Base-by-base conservation (phyloP, 2,888 invertebrate genomes). In the Malthinus flaveolus region DNA sequence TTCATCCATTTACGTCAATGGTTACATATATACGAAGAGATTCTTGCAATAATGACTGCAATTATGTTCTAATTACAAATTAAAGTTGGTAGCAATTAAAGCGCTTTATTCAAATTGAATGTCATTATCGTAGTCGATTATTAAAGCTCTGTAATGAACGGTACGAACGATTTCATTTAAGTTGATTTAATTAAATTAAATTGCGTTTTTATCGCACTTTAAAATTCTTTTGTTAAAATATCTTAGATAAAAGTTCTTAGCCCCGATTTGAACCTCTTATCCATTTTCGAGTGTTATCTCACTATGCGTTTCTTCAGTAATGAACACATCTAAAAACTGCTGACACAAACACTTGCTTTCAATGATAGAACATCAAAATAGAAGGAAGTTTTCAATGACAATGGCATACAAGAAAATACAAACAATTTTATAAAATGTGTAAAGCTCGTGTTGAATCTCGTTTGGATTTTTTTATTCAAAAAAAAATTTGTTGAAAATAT, bases 11-110 rank as follows among this genome's bases (percentile, higher is more conserved):
- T 50, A 54, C 42, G 59, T 54, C 54, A 47, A 54, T 55, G 49
- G 35, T 34, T 49, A 52, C 42, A 47, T 51, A 59, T 56, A 51
- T 55, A 48, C 37, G 34, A 39, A 61, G 61, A 53, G 60, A 66
- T 68, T 61, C 60, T 65, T 63, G 66, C 45, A 68, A 68, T 72
- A 68, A 69, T 68, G 66, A 62, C 66, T 65, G 65, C 70, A 72
- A 73, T 73, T 73, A 72, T 67, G 66, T 62, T 62, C 67, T 70
- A 71, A 72, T 72, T 69, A 69, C 68, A 66, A 72, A 71, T 72
- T 71, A 71, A 72, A 72, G 69, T 71, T 71, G 66, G 65, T 56
- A 65, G 67, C 66, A 69, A 71, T 71, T 68, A 71, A 71, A 70
- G 71, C 67, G 68, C 66, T 64, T 66, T 66, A 67, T 68, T 69